Evolutionary conservation across 2,888 invertebrate species (phyloP).

Genomic region (Hydriomena furcata): DNA sequence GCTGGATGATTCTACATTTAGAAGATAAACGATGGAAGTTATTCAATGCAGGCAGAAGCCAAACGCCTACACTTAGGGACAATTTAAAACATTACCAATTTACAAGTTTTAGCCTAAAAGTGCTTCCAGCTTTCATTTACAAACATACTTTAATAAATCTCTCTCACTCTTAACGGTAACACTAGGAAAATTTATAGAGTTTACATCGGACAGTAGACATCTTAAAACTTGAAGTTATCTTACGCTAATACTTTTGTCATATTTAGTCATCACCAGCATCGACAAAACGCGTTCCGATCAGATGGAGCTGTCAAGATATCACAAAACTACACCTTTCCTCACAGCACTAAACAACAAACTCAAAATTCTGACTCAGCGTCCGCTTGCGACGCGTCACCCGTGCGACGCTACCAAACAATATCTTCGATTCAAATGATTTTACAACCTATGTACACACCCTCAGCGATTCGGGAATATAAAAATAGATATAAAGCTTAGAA

Average conservation of each 20-base stretch:
- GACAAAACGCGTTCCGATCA: slow-evolving; percentile 13
- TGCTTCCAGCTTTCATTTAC: slow-evolving; percentile 34
- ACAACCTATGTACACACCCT: slow-evolving; percentile 65
- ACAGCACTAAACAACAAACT: slow-evolving; percentile 18
- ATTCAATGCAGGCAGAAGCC: slow-evolving; percentile 32
- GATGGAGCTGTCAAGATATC: slow-evolving; percentile 28
- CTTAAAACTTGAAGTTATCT: slow-evolving; percentile 38
- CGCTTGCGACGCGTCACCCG: slow-evolving; percentile 37
- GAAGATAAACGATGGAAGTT: slow-evolving; percentile 24
- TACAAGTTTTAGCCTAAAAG: slow-evolving; percentile 41
- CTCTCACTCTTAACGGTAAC: slow-evolving; percentile 40
- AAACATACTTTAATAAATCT: slow-evolving; percentile 41
- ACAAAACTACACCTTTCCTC: slow-evolving; percentile 30
- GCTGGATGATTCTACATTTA: slow-evolving; percentile 26
- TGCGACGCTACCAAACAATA: slow-evolving; percentile 41
- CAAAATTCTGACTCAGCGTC: slow-evolving; percentile 20
- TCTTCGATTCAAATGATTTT: slow-evolving; percentile 56
- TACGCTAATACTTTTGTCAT: slow-evolving; percentile 41
- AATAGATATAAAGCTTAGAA: slow-evolving; percentile 74
- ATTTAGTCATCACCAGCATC: slow-evolving; percentile 37
- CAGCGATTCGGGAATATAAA: slow-evolving; percentile 61
- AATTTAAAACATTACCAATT: slow-evolving; percentile 48
- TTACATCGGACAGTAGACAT: slow-evolving; percentile 43
- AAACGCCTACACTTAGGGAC: slow-evolving; percentile 33
- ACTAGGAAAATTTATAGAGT: slow-evolving; percentile 41